phyloP scores from a whole-genome alignment of 2,113 vertebrate genomes.

The Ovibos moschatus region DNA sequence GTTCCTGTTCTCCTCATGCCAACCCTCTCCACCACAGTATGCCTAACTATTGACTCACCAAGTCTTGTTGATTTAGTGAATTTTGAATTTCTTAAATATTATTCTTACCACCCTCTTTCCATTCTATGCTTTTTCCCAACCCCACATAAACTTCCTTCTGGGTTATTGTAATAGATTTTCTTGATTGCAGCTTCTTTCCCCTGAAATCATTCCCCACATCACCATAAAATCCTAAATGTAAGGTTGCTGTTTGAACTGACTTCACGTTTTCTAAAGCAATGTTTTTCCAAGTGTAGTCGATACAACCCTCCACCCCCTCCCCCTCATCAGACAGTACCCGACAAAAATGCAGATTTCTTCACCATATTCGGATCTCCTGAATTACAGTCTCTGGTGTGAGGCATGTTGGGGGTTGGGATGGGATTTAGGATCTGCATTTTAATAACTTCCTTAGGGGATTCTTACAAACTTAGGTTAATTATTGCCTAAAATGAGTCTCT shows the following conservation, averaged over 20 bases:
- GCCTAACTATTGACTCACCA: background rate
- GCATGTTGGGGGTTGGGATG: background rate
- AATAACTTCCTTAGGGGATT: background rate
- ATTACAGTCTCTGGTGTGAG: background rate
- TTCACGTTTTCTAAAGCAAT: background rate
- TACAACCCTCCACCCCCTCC: background rate
- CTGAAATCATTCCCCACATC: background rate
- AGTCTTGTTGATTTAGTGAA: background rate
- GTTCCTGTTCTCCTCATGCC: background rate
- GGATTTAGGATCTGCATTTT: background rate
- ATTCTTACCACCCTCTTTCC: background rate
- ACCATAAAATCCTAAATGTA: background rate
- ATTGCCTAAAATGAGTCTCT: background rate
- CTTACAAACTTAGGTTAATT: background rate
- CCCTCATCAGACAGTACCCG: background rate
- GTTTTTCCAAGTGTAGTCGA: background rate
- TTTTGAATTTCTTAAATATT: background rate
- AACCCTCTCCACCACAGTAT: background rate
- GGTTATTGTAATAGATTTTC: background rate
- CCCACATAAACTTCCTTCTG: background rate
- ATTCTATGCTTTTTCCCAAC: background rate
- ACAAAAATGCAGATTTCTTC: background rate
- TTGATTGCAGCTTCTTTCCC: background rate
- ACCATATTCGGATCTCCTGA: background rate
- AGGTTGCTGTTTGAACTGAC: background rate